Conservation (phyloP, 2,888 invertebrate genomes). For the Lordiphosa andalusiaca region DNA sequence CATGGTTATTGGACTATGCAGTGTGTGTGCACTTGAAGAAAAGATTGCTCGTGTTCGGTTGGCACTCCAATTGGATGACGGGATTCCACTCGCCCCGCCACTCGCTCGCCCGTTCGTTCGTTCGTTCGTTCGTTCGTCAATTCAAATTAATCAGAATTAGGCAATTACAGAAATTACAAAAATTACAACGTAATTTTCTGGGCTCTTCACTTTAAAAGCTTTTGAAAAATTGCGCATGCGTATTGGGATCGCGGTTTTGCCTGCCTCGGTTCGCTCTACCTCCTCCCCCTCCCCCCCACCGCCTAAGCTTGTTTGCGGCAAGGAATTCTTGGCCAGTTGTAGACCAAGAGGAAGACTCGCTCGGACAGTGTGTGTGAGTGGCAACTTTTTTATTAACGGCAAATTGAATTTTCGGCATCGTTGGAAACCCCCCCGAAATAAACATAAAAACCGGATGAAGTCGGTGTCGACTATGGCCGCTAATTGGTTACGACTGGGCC, state of each 20-base stretch:
- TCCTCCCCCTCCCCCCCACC: too few species aligned
- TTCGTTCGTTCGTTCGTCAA: slow-evolving; percentile 49
- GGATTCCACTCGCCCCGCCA: background rate
- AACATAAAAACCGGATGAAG: background rate
- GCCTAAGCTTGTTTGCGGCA: slow-evolving; percentile 40
- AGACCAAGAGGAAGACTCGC: too few species aligned
- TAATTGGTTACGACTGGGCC: slow-evolving; percentile 9
- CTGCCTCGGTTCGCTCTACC: background rate
- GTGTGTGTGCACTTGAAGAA: slow-evolving; percentile 29
- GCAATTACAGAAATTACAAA: slow-evolving; percentile 80
- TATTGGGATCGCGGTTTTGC: slow-evolving; percentile 44
- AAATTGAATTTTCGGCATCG: slow-evolving; percentile 11
- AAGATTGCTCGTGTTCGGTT: slow-evolving; percentile 21
- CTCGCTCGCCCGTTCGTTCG: background rate
- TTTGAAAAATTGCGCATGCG: slow-evolving; percentile 72
- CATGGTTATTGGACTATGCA: slow-evolving; percentile 14
- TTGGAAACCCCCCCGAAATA: background rate
- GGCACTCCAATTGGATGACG: slow-evolving; percentile 34
- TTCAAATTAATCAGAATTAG: slow-evolving; percentile 79
- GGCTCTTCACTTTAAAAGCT: slow-evolving; percentile 71
- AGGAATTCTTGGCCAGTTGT: too few species aligned
- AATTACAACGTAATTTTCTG: slow-evolving; percentile 77
- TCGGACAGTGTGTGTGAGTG: slow-evolving; percentile 3
- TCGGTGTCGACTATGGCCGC: slow-evolving; percentile 8
- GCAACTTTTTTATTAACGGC: slow-evolving; percentile 13